Conservation (phyloP, 2,113 vertebrate species). For the Poeciliopsis turrubarensis region DNA sequence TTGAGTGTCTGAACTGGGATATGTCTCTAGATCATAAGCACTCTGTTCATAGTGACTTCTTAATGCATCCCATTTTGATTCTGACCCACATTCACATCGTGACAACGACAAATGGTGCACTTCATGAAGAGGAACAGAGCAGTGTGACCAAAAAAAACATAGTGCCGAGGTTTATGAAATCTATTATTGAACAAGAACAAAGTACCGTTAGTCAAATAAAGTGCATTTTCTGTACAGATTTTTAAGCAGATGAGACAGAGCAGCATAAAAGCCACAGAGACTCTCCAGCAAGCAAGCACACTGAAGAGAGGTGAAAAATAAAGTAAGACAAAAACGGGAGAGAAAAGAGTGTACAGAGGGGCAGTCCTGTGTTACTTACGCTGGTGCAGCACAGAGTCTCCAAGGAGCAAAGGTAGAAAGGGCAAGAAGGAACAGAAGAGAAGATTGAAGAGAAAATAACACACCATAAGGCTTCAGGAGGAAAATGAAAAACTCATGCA, state of each 20-base stretch:
- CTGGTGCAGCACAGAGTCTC: constrained; percentile 98
- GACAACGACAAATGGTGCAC: constrained; percentile 4
- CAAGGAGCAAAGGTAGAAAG: constrained; percentile 89
- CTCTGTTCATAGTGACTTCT: too few species aligned
- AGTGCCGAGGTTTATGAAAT: neutral
- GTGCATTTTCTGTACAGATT: neutral
- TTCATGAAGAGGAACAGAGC: constrained; percentile 10
- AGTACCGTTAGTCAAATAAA: neutral
- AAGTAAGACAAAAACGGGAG: neutral
- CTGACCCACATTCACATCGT: neutral
- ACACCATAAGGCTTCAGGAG: constrained; percentile 38
- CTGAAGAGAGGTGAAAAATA: constrained; percentile 16
- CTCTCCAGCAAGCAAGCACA: constrained; percentile 7
- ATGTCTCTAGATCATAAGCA: too few species aligned
- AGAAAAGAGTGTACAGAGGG: constrained; percentile 25
- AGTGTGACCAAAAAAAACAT: neutral
- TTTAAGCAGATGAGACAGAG: neutral
- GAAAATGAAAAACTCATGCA: constrained; percentile 31
- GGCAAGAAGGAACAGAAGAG: constrained; percentile 63
- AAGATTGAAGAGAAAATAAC: constrained; percentile 61
- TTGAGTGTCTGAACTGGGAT: too few species aligned
- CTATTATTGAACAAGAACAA: neutral
- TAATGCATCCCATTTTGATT: neutral
- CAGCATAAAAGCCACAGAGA: neutral
- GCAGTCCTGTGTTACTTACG: constrained; percentile 88